Percentiles rank a stretch among this genome's conserved stretches.
phyloP scores from a whole-genome alignment of 1,140 invertebrate genomes.

The Lordiphosa clarofinis region DNA sequence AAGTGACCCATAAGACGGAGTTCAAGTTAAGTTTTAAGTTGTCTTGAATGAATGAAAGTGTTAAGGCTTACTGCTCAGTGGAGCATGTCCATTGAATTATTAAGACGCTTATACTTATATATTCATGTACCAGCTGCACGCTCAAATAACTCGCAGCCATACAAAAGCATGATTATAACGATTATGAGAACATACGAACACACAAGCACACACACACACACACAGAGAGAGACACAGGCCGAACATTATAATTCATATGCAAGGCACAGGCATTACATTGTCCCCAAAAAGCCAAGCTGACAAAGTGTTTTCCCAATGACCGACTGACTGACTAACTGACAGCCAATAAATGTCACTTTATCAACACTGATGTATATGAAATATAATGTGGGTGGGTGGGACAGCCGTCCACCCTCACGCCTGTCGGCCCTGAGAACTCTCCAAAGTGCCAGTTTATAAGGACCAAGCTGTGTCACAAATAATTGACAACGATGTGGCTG shows the following conservation, averaged over 20 bases:
- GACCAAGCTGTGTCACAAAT: slow-evolving; percentile 44
- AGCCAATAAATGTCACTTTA: slow-evolving; percentile 45
- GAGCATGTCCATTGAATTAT: no score
- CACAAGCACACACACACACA: no score
- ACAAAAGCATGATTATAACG: no score
- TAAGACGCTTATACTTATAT: no score
- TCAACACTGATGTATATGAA: slow-evolving; percentile 31
- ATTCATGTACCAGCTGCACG: no score
- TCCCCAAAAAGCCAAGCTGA: slow-evolving; percentile 19
- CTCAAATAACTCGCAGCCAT: no score
- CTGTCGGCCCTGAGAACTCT: slow-evolving; percentile 9
- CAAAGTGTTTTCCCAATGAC: slow-evolving; percentile 22
- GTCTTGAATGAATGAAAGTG: no score
- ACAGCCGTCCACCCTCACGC: background rate
- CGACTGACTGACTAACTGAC: slow-evolving; percentile 19
- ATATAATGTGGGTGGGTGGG: slow-evolving; percentile 11
- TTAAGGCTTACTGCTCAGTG: no score
- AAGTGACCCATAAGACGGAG: no score
- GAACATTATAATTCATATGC: slow-evolving; percentile 30
- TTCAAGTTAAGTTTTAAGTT: no score
- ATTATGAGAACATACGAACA: background rate
- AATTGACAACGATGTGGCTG: slow-evolving; percentile 38
- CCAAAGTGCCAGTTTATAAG: slow-evolving; percentile 42
- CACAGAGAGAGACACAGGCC: background rate
- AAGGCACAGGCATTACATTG: slow-evolving; percentile 44